Evolutionary conservation across 2,888 invertebrate species (phyloP).

Genomic region (Aspidiotus rigidus): DNA sequence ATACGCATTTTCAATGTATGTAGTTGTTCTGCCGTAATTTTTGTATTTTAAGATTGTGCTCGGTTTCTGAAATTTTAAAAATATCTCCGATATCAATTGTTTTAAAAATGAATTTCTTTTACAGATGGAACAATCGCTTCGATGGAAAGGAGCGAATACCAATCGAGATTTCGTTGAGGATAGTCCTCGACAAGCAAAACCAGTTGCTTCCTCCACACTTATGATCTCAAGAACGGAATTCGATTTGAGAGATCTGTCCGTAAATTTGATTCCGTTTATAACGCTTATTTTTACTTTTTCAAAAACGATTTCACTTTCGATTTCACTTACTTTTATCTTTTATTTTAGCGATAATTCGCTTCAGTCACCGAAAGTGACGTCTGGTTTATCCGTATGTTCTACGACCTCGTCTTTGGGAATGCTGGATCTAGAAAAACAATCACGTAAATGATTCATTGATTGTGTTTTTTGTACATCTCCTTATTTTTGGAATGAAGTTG

Average conservation of each 20-base stretch:
- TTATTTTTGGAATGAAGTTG: too few species aligned
- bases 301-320: not conserved
- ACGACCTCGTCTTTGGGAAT: constrained; percentile 25
- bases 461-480: not conserved
- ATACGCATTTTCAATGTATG: too few species aligned
- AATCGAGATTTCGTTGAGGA: constrained; percentile 11
- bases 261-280: not conserved
- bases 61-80: too few species aligned
- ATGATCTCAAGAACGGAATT: constrained; percentile 13
- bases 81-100: too few species aligned
- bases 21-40: too few species aligned
- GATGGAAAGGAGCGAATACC: not conserved
- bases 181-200: constrained; percentile 20
- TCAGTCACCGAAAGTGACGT: not conserved
- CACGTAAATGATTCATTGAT: not conserved
- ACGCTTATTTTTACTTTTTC: not conserved
- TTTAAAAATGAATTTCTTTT: not conserved
- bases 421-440: constrained; percentile 23
- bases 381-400: constrained; percentile 10
- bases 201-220: constrained; percentile 28
- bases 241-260: constrained; percentile 10
- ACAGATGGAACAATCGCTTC: constrained; percentile 3
- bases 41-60: too few species aligned
- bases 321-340: not conserved
- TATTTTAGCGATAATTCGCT: not conserved